Base-by-base conservation (phyloP, 1,140 invertebrate genomes). In the Holotrichia oblita region DNA sequence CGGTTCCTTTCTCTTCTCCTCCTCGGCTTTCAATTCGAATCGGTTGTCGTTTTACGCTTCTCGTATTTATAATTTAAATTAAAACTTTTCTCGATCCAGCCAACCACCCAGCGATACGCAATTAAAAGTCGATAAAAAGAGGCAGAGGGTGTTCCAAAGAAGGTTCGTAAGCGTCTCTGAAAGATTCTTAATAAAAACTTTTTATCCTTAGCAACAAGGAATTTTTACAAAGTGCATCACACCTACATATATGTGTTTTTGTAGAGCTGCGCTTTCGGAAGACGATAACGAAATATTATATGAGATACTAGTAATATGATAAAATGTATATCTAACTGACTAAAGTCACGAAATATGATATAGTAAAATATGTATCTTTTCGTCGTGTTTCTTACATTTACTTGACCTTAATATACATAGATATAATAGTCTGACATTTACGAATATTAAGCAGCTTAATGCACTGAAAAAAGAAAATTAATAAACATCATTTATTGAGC, bases 21-120 rank as follows among this genome's bases (percentile, higher is more conserved):
- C 44, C 7, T 48, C 44, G 61, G 61, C 24, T 27, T 69, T 69
- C 61, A 69, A 69, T 69, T 69, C 61, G 61, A 69, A 69, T 69
- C 61, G 61, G 61, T 69, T 69, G 61, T 69, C 61, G 61, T 69
- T 69, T 55, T 34, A 69, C 61, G 61, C 61, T 69, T 34, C 61
- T 69, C 61, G 20, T 69, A 69, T 69, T 69, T 69, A 69, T 69
- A 69, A 69, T 69, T 69, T 69, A 69, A 69, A 69, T 69, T 69
- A 69, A 69, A 69, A 69, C 22, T 69, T 55, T 27, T 69, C 24
- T 22, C 10, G 61, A 24, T 17, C 22, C 61, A 69, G 27, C 61
- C 61, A 14, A 34, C 61, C 61, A 20, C 22, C 61, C 61, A 14
- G 22, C 61, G 22, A 69, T 7, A 69, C 61, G 61, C 22, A 69